Percentiles rank a stretch among this genome's conserved stretches.
Conservation (phyloP, 1,140 invertebrate genomes). For the Drosophila navojoa region DNA sequence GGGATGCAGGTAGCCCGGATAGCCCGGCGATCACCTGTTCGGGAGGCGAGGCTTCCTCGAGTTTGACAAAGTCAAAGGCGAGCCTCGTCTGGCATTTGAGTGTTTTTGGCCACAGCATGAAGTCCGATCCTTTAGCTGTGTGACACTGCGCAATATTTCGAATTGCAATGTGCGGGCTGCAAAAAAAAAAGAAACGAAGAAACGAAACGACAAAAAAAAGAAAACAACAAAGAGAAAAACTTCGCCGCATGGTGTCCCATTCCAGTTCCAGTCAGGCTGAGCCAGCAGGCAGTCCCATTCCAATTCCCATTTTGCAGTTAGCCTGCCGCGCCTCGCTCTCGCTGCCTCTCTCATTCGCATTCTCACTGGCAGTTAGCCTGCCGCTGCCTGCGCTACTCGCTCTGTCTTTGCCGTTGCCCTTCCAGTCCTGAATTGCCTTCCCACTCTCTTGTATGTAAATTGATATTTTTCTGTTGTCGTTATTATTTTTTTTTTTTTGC, state of each 20-base stretch:
- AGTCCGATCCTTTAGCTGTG: slow-evolving; percentile 47
- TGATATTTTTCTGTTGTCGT: slow-evolving; percentile 59
- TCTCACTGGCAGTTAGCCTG: neutral
- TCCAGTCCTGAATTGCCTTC: neutral
- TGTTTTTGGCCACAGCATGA: slow-evolving; percentile 71
- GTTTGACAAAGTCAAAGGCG: slow-evolving; percentile 48
- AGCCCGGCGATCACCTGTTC: slow-evolving; percentile 71
- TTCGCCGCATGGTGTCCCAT: slow-evolving; percentile 67
- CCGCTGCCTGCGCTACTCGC: neutral
- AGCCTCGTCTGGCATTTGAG: slow-evolving; percentile 60
- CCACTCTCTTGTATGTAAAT: slow-evolving; percentile 65
- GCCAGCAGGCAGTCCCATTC: slow-evolving; percentile 35
- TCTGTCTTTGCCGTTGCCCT: too few relatives aligned
- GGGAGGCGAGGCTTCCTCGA: neutral
- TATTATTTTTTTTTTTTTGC: slow-evolving; percentile 48
- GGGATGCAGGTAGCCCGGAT: slow-evolving; percentile 60
- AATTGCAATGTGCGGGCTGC: slow-evolving; percentile 73
- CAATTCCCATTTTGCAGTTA: neutral
- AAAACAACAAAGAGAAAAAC: slow-evolving; percentile 12
- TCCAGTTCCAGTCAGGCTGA: slow-evolving; percentile 17
- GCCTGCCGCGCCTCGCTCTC: too few relatives aligned
- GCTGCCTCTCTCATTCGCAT: too few relatives aligned
- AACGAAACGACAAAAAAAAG: slow-evolving; percentile 16
- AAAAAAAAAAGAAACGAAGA: slow-evolving; percentile 11
- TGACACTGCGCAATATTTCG: slow-evolving; percentile 78